Conservation (phyloP, 2,888 invertebrate species). For the Erannis defoliaria region DNA sequence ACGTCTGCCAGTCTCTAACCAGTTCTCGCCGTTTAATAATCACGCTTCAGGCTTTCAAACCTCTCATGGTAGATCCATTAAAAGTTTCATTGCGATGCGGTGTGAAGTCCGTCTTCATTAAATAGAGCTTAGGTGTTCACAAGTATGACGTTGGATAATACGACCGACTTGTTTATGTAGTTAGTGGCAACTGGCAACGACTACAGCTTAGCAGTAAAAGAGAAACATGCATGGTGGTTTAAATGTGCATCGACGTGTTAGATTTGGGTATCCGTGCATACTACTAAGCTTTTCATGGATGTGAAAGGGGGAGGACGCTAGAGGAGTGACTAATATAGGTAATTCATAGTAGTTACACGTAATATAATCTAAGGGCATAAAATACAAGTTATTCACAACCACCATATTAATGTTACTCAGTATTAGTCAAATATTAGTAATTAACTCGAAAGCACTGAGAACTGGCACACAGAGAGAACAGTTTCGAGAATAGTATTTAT, state of each 20-base stretch:
- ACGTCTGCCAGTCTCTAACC: slow-evolving; percentile 7
- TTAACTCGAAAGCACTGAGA: too few relatives aligned
- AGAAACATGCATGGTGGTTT: slow-evolving; percentile 13
- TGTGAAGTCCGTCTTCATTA: slow-evolving; percentile 56
- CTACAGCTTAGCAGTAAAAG: neutral
- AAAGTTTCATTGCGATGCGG: slow-evolving; percentile 57
- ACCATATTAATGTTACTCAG: too few relatives aligned
- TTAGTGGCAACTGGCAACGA: neutral
- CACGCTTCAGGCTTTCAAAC: slow-evolving; percentile 28
- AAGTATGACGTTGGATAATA: slow-evolving; percentile 28
- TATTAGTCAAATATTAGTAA: too few relatives aligned
- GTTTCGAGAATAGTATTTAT: too few relatives aligned
- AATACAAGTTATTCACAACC: too few relatives aligned
- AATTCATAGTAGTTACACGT: too few relatives aligned
- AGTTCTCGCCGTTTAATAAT: slow-evolving; percentile 26
- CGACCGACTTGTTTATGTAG: slow-evolving; percentile 5
- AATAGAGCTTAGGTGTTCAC: slow-evolving; percentile 50
- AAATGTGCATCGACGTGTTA: neutral
- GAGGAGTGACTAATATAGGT: too few relatives aligned
- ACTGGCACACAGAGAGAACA: too few relatives aligned
- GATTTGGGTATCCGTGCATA: slow-evolving; percentile 8
- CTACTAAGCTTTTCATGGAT: slow-evolving; percentile 30
- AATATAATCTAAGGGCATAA: too few relatives aligned
- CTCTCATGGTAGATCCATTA: slow-evolving; percentile 55
- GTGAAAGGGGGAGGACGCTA: slow-evolving; percentile 1